Conservation (phyloP, 2,113 vertebrate genomes). For the Corythornis vintsioides region DNA sequence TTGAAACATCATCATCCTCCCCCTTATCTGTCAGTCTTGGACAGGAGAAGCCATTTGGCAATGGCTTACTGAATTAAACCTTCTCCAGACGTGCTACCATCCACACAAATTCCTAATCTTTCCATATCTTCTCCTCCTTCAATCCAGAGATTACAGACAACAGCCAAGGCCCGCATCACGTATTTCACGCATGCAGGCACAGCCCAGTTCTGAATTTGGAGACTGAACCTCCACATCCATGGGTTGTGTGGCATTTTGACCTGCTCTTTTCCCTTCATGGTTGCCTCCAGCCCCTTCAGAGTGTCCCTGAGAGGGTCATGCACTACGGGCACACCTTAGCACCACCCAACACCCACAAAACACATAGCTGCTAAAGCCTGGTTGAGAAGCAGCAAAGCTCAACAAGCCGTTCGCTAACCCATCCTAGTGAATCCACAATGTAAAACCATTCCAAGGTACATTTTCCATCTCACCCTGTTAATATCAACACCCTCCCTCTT, state of each 20-base stretch:
- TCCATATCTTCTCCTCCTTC: neutral
- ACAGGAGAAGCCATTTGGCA: conserved; percentile 51
- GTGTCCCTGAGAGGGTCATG: rapidly evolving
- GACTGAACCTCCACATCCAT: neutral
- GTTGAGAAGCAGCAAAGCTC: neutral
- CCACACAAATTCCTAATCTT: neutral
- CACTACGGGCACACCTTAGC: neutral
- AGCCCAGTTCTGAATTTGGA: neutral
- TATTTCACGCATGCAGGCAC: neutral
- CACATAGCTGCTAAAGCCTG: neutral
- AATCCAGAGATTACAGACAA: neutral
- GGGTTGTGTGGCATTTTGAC: neutral
- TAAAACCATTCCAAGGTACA: neutral
- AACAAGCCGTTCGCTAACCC: neutral
- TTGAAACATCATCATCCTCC: neutral
- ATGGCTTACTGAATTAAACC: conserved; percentile 3
- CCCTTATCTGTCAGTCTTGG: neutral
- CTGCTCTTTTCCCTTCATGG: neutral
- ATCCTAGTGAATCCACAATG: neutral
- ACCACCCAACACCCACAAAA: neutral
- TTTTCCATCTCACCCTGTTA: neutral
- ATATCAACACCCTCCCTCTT: neutral
- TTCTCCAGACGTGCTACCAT: neutral
- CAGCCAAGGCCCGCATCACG: rapidly evolving
- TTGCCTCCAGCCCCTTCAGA: neutral